phyloP scores from a whole-genome alignment of 2,113 vertebrate species.

The Pholis gunnellus region DNA sequence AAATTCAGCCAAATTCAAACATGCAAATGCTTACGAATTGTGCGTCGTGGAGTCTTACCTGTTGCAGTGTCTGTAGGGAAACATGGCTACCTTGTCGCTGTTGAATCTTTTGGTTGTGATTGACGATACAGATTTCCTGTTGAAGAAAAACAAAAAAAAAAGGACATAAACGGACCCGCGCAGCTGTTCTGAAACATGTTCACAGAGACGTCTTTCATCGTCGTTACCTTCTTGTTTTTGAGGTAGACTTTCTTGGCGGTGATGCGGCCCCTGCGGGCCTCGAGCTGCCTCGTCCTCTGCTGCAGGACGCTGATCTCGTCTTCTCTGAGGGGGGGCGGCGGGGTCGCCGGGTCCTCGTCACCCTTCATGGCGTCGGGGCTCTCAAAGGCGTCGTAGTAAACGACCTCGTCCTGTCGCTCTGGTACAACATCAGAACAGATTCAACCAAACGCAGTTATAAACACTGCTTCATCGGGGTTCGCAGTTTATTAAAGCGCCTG shows the following conservation, averaged over 20 bases:
- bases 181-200: background rate
- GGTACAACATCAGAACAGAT: slow-evolving; percentile 17
- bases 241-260: slow-evolving; percentile 99
- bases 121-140: slow-evolving; percentile 96
- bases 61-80: slow-evolving; percentile 80
- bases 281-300: slow-evolving; percentile 93
- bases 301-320: slow-evolving; percentile 90
- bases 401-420: slow-evolving; percentile 93
- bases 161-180: background rate
- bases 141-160: slow-evolving; percentile 23
- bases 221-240: slow-evolving; percentile 95
- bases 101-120: slow-evolving; percentile 93
- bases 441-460: background rate
- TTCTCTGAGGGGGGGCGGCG: slow-evolving; percentile 85
- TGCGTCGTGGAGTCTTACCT: slow-evolving; percentile 75
- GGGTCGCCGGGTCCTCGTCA: slow-evolving; percentile 83
- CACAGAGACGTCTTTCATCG: background rate
- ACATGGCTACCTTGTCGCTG: slow-evolving; percentile 83
- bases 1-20: background rate
- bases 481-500: too few species aligned
- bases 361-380: slow-evolving; percentile 96
- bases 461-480: background rate
- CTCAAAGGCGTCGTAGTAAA: slow-evolving; percentile 97
- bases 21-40: background rate
- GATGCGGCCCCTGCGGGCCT: slow-evolving; percentile 95